Conservation (phyloP, 2,113 vertebrate genomes). For the Gavialis gangeticus region DNA sequence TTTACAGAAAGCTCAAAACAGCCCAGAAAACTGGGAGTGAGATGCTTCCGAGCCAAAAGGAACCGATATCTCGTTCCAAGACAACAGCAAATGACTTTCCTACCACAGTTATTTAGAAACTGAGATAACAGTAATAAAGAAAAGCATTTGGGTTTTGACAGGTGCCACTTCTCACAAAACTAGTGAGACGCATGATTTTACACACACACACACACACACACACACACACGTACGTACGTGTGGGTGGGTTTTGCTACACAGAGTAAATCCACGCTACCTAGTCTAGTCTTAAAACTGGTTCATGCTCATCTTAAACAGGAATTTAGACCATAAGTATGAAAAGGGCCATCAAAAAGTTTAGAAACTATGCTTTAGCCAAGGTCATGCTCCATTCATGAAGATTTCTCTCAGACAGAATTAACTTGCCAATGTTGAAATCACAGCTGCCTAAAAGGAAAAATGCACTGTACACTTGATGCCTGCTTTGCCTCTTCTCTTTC, state of each 20-base stretch:
- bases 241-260: too few species aligned
- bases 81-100: background rate
- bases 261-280: background rate
- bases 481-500: background rate
- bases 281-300: background rate
- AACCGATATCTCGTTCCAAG: background rate
- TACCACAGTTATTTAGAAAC: background rate
- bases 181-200: too few species aligned
- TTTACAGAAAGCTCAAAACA: background rate
- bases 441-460: background rate
- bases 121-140: background rate
- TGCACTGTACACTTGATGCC: too few species aligned
- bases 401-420: background rate
- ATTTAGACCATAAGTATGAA: background rate
- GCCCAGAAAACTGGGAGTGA: background rate
- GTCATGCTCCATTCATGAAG: background rate
- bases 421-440: background rate
- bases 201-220: too few species aligned
- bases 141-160: background rate
- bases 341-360: background rate
- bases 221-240: too few species aligned
- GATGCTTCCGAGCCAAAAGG: background rate
- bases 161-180: background rate
- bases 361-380: background rate
- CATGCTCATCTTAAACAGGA: background rate